Base-by-base conservation (phyloP, 2,888 invertebrate genomes). In the Glaucopsyche alexis region DNA sequence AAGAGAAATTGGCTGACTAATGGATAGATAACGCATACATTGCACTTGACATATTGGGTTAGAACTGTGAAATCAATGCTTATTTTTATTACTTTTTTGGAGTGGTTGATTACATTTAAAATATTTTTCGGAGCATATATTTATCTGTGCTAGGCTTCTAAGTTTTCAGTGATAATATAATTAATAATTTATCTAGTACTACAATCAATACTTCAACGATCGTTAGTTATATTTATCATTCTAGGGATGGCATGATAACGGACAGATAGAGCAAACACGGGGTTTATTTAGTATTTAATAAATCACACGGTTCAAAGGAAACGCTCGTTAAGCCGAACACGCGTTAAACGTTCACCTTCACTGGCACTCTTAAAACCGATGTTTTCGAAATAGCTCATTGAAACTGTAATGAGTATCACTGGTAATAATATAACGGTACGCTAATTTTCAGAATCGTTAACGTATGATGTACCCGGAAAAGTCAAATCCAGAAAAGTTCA, bases 221-320 rank as follows among this genome's bases (percentile, higher is more conserved):
- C 16, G 16, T 52, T 52, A 16, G 52, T 52, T 19, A 60, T 60
- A 60, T 60, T 60, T 60, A 60, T 60, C 55, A 13, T 60, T 19
- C 29, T 60, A 60, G 55, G 55, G 29, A 60, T 29, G 13, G 29
- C 55, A 60, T 9, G 19, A 13, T 60, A 60, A 19, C 55, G 29
- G 19, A 60, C 55, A 60, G 55, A 60, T 29, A 6, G 55, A 60
- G 19, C 55, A 60, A 60, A 60, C 19, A 29, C 55, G 11, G 5
- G 13, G 55, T 11, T 60, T 60, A 60, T 11, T 60, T 60, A 60
- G 19, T 60, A 60, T 60, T 60, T 29, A 60, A 60, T 60, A 60
- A 60, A 60, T 60, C 55, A 60, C 55, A 5, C 19, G 19, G 29
- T 60, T 60, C 55, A 60, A 60, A 60, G 19, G 55, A 60, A 52